A percentile compares a stretch with the other conserved stretches of the same genome.
phyloP scores from a whole-genome alignment of 2,797 vertebrate genomes.

The Cynopterus sphinx region DNA sequence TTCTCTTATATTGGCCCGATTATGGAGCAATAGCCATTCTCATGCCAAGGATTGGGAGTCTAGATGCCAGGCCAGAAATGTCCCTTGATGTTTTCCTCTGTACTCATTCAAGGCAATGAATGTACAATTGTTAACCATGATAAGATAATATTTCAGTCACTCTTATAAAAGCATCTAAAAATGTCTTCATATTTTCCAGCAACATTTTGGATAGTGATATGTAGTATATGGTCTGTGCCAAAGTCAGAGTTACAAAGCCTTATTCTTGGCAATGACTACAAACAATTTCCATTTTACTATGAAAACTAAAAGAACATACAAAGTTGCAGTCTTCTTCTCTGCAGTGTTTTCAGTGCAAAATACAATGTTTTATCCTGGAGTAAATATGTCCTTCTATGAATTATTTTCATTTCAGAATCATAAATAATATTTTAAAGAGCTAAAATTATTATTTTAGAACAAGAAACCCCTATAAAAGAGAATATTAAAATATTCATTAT shows the following conservation, averaged over 20 bases:
- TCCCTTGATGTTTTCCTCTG: background rate
- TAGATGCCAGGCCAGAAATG: background rate
- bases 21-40: background rate
- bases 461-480: background rate
- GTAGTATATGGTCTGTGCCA: constrained; percentile 66
- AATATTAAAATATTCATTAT: background rate
- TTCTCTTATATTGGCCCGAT: background rate
- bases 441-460: background rate
- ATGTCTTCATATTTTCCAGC: constrained; percentile 60
- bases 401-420: constrained; percentile 48
- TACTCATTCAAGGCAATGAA: background rate
- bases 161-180: constrained; percentile 44
- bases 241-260: constrained; percentile 68
- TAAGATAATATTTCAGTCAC: constrained; percentile 18
- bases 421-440: background rate
- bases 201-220: constrained; percentile 59
- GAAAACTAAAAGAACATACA: constrained; percentile 65
- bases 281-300: constrained; percentile 85
- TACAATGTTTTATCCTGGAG: constrained; percentile 56
- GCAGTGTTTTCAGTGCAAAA: constrained; percentile 68
- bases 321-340: constrained; percentile 70
- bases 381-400: constrained; percentile 62
- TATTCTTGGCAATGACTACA: constrained; percentile 82
- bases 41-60: background rate
- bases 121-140: background rate